Evolutionary conservation across 1,140 invertebrate species (phyloP).

Genomic region (Trichonephila clavipes): DNA sequence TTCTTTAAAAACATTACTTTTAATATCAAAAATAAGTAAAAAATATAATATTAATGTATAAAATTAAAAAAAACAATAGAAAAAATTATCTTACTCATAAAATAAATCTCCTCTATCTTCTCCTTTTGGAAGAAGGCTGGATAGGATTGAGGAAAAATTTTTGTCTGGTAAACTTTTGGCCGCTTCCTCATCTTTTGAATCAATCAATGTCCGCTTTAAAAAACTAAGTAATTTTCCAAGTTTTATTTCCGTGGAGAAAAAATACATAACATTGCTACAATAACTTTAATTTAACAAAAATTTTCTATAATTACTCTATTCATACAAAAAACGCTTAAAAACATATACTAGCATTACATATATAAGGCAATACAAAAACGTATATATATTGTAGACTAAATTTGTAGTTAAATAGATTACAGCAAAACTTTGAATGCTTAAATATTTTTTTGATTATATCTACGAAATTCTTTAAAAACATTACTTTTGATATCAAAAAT

Average conservation of each 20-base stretch:
- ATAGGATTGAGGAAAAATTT: too few species aligned
- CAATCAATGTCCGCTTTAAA: background rate
- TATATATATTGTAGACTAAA: background rate
- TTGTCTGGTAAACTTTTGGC: too few species aligned
- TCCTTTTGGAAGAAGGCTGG: background rate
- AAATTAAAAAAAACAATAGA: background rate
- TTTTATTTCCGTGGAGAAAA: conserved; percentile 32
- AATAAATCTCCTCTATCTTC: conserved; percentile 47
- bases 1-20: too few species aligned
- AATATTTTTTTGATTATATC: background rate
- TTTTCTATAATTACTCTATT: too few species aligned
- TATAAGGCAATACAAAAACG: background rate
- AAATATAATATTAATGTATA: background rate
- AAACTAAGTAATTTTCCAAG: conserved; percentile 43
- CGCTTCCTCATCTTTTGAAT: background rate
- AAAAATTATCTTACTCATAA: conserved; percentile 46
- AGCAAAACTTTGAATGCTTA: background rate
- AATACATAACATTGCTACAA: background rate
- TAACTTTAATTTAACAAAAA: too few species aligned
- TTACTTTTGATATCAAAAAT: too few species aligned
- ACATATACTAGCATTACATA: too few species aligned
- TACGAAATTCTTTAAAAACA: too few species aligned
- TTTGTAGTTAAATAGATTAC: background rate
- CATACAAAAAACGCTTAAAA: too few species aligned
- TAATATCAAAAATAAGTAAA: too few species aligned